A percentile compares a stretch with the other conserved stretches of the same genome.
Evolutionary conservation across 2,113 vertebrate species (phyloP).

Genomic region (Gymnorhina tibicen): DNA sequence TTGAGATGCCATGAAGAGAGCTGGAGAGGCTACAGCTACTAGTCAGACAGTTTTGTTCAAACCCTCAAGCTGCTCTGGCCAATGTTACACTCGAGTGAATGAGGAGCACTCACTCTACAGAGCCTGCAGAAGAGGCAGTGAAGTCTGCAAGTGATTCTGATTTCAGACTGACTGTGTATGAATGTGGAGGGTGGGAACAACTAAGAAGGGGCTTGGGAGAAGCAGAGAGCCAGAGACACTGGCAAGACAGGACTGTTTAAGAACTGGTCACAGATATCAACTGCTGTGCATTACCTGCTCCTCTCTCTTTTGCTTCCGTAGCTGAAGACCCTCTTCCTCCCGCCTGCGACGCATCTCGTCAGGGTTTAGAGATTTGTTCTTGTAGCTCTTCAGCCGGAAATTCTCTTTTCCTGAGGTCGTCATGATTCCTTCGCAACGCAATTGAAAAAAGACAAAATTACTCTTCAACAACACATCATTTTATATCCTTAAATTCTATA

Average conservation of each 20-base stretch:
- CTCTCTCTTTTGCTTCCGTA: slow-evolving; percentile 96
- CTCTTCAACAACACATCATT: background rate
- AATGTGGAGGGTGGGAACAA: background rate
- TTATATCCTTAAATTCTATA: background rate
- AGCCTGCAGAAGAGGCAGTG: background rate
- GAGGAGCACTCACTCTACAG: background rate
- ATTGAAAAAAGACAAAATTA: background rate
- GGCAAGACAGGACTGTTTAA: background rate
- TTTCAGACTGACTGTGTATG: background rate
- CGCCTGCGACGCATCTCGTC: slow-evolving; percentile 96
- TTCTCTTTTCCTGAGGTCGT: slow-evolving; percentile 96
- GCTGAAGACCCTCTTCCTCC: slow-evolving; percentile 94
- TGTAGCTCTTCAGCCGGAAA: slow-evolving; percentile 96
- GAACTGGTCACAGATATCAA: background rate
- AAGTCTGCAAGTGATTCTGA: background rate
- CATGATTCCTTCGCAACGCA: slow-evolving; percentile 76
- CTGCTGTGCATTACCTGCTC: slow-evolving; percentile 80
- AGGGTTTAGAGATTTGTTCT: slow-evolving; percentile 97
- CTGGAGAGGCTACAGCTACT: background rate
- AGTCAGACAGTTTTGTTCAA: background rate
- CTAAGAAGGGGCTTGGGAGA: background rate
- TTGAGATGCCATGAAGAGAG: background rate
- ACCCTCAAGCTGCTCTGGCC: background rate
- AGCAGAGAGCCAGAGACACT: background rate
- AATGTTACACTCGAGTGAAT: background rate